These are phyloP conservation scores for Cephalotes varians DNA, from an alignment of 2,888 invertebrate species.

Conservation along the genomic window DNA sequence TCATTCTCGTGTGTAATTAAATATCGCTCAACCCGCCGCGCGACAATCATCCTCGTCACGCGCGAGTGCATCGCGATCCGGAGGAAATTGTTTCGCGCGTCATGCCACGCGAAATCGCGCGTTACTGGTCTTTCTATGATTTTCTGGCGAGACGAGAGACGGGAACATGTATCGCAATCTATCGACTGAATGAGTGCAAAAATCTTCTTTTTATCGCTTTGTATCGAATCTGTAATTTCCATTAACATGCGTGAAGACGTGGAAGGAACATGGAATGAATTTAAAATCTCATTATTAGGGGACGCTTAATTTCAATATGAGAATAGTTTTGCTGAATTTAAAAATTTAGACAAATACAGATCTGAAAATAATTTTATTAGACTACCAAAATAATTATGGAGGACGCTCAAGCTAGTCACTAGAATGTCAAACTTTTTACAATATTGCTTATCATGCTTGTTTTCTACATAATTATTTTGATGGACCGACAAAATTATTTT, in stretches of 20 bases:
- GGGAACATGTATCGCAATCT: neutral
- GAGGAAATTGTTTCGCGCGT: conserved; percentile 29
- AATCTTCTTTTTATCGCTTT: neutral
- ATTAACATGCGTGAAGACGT: neutral
- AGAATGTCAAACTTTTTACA: too few species aligned
- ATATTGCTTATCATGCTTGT: too few species aligned
- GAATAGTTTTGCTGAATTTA: too few species aligned
- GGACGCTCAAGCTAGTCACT: too few species aligned
- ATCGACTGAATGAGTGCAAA: neutral
- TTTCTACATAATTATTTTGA: too few species aligned
- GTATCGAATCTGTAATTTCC: conserved; percentile 14
- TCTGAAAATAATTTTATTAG: too few species aligned
- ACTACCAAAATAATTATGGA: too few species aligned
- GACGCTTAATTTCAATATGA: neutral
- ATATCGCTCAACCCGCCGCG: conserved; percentile 41
- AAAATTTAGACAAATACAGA: too few species aligned
- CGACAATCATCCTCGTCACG: conserved; percentile 40
- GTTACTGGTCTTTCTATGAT: conserved; percentile 11
- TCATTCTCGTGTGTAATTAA: conserved; percentile 36
- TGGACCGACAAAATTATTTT: too few species aligned
- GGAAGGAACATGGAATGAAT: neutral
- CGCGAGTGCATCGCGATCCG: conserved; percentile 38
- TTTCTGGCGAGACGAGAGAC: conserved; percentile 8
- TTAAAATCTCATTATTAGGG: neutral
- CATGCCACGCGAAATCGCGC: conserved; percentile 1